phyloP scores from a whole-genome alignment of 2,888 invertebrate genomes.

The Amphipoea lucens region DNA sequence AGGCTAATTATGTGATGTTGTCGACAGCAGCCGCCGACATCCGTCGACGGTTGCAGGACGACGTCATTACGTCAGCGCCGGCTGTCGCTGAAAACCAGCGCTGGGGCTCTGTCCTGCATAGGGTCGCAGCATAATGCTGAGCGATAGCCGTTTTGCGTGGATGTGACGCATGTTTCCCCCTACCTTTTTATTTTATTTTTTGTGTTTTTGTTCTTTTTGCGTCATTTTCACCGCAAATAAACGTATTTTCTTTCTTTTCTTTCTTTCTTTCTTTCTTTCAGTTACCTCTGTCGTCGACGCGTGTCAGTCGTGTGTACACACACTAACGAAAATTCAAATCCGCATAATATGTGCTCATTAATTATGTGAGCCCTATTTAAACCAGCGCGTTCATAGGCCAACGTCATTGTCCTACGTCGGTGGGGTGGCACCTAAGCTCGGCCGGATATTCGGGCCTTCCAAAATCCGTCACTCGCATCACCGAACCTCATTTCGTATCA shows the following conservation, averaged over 20 bases:
- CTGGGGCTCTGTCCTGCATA: too few relatives aligned
- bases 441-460: constrained; percentile 51
- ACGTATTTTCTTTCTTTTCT: too few relatives aligned
- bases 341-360: constrained; percentile 17
- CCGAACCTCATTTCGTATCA: constrained; percentile 57
- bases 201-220: too few relatives aligned
- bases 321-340: constrained; percentile 7
- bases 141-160: too few relatives aligned
- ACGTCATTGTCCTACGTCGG: constrained; percentile 52
- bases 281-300: not conserved
- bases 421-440: constrained; percentile 43
- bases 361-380: constrained; percentile 45
- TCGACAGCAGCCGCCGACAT: not conserved
- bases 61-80: too few relatives aligned
- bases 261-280: too few relatives aligned
- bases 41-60: not conserved
- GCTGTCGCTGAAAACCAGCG: too few relatives aligned
- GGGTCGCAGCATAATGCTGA: too few relatives aligned
- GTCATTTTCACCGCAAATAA: too few relatives aligned
- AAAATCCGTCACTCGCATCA: constrained; percentile 64
- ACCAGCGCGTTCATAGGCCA: constrained; percentile 41
- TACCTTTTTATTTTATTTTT: too few relatives aligned
- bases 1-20: not conserved
- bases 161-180: too few relatives aligned
- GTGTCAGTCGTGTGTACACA: not conserved